Conservation (phyloP, 35 echinoderm and acorn worm genomes). For the Apostichopus californicus region DNA sequence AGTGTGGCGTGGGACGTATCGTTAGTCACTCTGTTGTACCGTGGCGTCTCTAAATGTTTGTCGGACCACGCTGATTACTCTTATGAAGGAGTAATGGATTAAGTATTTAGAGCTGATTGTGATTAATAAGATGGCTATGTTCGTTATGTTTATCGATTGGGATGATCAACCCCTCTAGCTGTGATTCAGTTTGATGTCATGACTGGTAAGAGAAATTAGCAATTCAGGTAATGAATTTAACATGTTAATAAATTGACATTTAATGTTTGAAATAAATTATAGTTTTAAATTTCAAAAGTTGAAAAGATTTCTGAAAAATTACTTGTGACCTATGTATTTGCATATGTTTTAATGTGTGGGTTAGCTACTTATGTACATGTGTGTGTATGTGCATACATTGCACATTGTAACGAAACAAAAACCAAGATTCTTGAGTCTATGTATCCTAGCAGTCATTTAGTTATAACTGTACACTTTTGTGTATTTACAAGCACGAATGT, state of each 20-base stretch:
- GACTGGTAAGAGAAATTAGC: neutral
- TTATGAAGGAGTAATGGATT: neutral
- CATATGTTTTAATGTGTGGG: neutral
- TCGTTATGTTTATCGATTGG: neutral
- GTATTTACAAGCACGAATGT: too few relatives aligned
- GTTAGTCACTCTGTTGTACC: conserved; percentile 4
- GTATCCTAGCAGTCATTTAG: too few relatives aligned
- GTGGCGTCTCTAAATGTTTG: neutral
- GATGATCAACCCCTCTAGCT: neutral
- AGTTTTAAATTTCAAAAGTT: too few relatives aligned
- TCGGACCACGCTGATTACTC: too few relatives aligned
- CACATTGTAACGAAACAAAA: neutral
- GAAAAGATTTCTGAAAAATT: too few relatives aligned
- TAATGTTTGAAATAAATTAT: too few relatives aligned
- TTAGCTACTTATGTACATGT: neutral
- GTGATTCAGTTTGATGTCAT: neutral
- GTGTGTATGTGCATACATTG: too few relatives aligned
- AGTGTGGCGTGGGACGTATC: neutral
- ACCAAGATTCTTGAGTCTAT: neutral
- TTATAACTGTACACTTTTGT: too few relatives aligned
- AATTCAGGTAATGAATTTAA: neutral
- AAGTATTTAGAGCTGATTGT: neutral
- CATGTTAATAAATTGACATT: too few relatives aligned
- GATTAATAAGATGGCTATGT: neutral
- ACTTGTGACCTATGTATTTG: neutral